Conservation (phyloP, 2,888 invertebrate species). For the Callinectes sapidus region DNA sequence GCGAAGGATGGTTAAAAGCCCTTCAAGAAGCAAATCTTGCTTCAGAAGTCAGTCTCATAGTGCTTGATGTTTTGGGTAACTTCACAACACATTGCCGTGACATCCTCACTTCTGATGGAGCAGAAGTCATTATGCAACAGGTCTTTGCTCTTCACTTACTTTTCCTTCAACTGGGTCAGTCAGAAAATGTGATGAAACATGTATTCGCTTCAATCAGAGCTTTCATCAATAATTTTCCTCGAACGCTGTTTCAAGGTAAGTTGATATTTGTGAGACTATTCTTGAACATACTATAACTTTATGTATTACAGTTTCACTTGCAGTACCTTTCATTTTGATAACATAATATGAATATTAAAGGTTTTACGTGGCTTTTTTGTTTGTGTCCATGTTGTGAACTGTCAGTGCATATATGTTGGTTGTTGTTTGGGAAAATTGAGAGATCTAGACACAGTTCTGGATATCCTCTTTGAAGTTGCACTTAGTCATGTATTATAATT, state of each 20-base stretch:
- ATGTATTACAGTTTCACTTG: background rate
- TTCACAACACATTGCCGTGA: constrained; percentile 87
- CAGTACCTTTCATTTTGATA: background rate
- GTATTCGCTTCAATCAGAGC: constrained; percentile 93
- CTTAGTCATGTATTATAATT: background rate
- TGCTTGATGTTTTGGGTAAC: constrained; percentile 90
- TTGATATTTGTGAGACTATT: background rate
- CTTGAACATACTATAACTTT: background rate
- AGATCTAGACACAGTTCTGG: background rate
- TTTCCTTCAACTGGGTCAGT: constrained; percentile 92
- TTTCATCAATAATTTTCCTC: constrained; percentile 92
- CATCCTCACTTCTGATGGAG: constrained; percentile 80
- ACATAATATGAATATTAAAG: background rate
- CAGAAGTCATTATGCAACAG: constrained; percentile 86
- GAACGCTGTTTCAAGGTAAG: constrained; percentile 87
- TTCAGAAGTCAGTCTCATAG: constrained; percentile 91
- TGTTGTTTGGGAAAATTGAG: background rate
- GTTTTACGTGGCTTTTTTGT: constrained; percentile 8
- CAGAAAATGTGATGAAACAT: constrained; percentile 91
- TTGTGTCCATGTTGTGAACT: background rate
- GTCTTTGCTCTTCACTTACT: constrained; percentile 87
- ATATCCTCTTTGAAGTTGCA: background rate
- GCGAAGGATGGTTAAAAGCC: constrained; percentile 78
- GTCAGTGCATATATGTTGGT: background rate
- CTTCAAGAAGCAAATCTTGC: constrained; percentile 88